Evolutionary conservation across 2,113 vertebrate genomes (phyloP).

Genomic region (Brachyistius frenatus): DNA sequence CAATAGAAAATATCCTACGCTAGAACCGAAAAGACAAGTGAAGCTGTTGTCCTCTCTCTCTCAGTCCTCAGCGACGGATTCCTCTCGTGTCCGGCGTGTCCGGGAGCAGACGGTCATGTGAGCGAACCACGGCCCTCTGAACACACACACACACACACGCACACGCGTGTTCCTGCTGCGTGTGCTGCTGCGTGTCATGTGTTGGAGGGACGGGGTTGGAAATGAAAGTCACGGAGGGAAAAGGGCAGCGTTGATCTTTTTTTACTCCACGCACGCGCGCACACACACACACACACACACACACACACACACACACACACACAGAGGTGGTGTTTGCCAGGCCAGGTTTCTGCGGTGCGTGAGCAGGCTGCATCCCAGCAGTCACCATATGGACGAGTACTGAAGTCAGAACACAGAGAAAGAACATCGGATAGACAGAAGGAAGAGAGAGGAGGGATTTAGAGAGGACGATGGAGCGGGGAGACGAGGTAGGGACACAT

Average conservation of each 20-base stretch:
- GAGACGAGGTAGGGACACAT: not conserved
- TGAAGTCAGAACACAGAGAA: slow-evolving; percentile 61
- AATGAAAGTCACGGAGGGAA: slow-evolving; percentile 36
- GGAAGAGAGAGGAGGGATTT: not conserved
- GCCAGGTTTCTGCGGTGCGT: slow-evolving; percentile 73
- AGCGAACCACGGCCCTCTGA: not conserved
- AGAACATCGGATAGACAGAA: slow-evolving; percentile 6
- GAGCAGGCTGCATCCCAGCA: slow-evolving; percentile 82
- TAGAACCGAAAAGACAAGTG: too few relatives aligned
- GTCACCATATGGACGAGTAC: slow-evolving; percentile 83
- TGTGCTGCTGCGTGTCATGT: slow-evolving; percentile 33
- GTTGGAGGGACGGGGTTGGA: slow-evolving; percentile 22
- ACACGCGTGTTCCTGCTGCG: slow-evolving; percentile 29
- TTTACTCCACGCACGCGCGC: slow-evolving; percentile 14
- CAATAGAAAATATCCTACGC: too few relatives aligned
- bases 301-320: slow-evolving; percentile 50
- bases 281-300: slow-evolving; percentile 27
- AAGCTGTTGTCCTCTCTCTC: not conserved
- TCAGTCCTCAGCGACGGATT: slow-evolving; percentile 33
- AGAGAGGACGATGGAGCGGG: not conserved
- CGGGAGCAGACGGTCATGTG: slow-evolving; percentile 54
- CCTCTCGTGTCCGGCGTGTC: slow-evolving; percentile 38
- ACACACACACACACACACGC: slow-evolving; percentile 33
- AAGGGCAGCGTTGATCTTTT: not conserved
- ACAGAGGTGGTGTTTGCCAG: slow-evolving; percentile 53